Percentiles rank a stretch among this genome's conserved stretches.
These are phyloP conservation scores for Paedocypris micromegethes DNA, from an alignment of 2,797 vertebrate species.

Conservation along the genomic window DNA sequence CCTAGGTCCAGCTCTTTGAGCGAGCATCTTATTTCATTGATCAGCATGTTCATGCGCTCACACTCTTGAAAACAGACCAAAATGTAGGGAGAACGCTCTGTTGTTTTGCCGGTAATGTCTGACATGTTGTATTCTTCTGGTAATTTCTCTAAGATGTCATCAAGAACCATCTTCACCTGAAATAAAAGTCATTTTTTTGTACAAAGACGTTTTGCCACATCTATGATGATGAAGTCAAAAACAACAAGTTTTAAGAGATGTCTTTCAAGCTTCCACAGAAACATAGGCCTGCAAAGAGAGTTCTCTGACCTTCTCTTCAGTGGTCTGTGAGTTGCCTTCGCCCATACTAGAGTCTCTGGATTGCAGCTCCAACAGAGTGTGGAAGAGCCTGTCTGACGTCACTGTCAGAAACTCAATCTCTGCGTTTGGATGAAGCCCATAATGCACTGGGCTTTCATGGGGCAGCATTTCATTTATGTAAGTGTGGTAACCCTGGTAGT, in stretches of 20 bases:
- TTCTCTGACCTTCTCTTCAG: constrained; percentile 68
- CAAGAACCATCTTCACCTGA: constrained; percentile 72
- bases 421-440: constrained; percentile 71
- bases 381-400: constrained; percentile 73
- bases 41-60: constrained; percentile 71
- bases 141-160: constrained; percentile 70
- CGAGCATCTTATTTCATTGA: constrained; percentile 68
- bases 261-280: too few relatives aligned
- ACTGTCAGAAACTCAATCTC: constrained; percentile 76
- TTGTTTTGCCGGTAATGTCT: constrained; percentile 73
- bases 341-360: constrained; percentile 67
- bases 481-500: constrained; percentile 74
- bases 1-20: constrained; percentile 74
- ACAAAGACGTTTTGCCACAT: neutral
- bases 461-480: constrained; percentile 73
- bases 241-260: too few relatives aligned
- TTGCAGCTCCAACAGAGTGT: constrained; percentile 77
- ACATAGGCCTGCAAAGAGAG: too few relatives aligned
- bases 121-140: constrained; percentile 76
- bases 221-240: neutral
- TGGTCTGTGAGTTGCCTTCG: constrained; percentile 68
- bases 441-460: constrained; percentile 70
- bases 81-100: constrained; percentile 69
- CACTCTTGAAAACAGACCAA: constrained; percentile 78
- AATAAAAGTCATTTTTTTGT: neutral